Evolutionary conservation across 2,888 invertebrate species (phyloP).

Genomic region (Tipula lateralis): DNA sequence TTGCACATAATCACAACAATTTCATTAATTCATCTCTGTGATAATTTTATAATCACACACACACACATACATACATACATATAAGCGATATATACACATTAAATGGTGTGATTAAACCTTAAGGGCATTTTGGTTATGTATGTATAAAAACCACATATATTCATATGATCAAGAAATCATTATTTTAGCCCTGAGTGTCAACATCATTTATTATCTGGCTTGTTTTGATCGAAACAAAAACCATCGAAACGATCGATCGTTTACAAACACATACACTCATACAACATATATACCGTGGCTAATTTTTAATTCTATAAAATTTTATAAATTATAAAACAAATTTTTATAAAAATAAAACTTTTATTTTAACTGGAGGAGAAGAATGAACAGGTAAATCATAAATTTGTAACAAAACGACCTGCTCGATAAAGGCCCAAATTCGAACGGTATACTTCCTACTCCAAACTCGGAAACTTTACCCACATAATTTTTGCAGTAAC

Average conservation of each 20-base stretch:
- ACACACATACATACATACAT: too few species aligned
- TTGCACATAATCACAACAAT: too few species aligned
- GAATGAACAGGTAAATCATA: too few species aligned
- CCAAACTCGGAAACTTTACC: too few species aligned
- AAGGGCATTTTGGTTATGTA: neutral
- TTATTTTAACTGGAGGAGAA: too few species aligned
- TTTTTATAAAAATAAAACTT: too few species aligned
- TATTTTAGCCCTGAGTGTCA: slow-evolving; percentile 11
- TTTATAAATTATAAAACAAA: neutral
- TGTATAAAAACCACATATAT: neutral
- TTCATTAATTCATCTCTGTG: neutral
- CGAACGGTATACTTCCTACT: too few species aligned
- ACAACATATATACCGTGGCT: neutral
- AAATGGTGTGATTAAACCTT: neutral
- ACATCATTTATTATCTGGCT: neutral
- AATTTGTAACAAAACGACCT: too few species aligned
- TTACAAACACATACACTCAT: neutral
- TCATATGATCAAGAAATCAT: neutral
- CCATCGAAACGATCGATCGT: too few species aligned
- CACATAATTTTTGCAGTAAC: too few species aligned
- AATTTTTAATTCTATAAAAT: neutral
- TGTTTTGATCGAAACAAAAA: neutral
- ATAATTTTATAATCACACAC: neutral
- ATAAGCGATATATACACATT: neutral
- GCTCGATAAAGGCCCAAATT: too few species aligned